Conservation (phyloP, 92 coral and sea anemone species). For the Parazoanthus darwini region DNA sequence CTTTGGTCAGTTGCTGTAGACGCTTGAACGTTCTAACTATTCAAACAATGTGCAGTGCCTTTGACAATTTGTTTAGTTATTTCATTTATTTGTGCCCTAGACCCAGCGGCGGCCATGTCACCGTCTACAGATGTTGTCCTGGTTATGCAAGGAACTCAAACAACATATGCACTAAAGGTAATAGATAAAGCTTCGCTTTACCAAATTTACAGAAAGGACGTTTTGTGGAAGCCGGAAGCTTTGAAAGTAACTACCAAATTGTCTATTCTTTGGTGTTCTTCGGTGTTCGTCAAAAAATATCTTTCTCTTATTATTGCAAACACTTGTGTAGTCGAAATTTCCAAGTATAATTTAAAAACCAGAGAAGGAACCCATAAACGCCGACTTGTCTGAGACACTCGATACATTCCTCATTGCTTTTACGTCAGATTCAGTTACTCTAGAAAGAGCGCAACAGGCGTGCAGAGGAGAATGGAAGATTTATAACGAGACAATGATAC, state of each 20-base stretch:
- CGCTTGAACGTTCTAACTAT: neutral
- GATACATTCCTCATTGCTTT: neutral
- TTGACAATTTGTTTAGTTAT: neutral
- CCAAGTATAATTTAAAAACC: neutral
- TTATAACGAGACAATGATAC: neutral
- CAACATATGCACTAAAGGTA: slow-evolving; percentile 17
- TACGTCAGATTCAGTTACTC: neutral
- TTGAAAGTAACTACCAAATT: neutral
- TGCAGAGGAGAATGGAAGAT: neutral
- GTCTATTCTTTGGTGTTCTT: neutral
- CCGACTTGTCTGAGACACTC: neutral
- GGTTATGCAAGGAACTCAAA: slow-evolving; percentile 14
- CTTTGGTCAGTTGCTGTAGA: neutral
- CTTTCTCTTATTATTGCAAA: neutral
- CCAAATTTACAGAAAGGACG: neutral
- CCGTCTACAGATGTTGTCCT: slow-evolving; percentile 34
- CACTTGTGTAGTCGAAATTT: neutral
- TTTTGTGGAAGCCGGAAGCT: neutral
- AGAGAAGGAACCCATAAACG: neutral
- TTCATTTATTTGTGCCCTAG: slow-evolving; percentile 4
- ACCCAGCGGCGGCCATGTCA: slow-evolving; percentile 4
- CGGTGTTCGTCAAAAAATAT: neutral
- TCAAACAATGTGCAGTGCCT: neutral
- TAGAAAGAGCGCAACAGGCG: neutral
- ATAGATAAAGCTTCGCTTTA: neutral